These are phyloP conservation scores for Gorsachius magnificus DNA, from an alignment of 2,797 vertebrate species.

Conservation along the genomic window DNA sequence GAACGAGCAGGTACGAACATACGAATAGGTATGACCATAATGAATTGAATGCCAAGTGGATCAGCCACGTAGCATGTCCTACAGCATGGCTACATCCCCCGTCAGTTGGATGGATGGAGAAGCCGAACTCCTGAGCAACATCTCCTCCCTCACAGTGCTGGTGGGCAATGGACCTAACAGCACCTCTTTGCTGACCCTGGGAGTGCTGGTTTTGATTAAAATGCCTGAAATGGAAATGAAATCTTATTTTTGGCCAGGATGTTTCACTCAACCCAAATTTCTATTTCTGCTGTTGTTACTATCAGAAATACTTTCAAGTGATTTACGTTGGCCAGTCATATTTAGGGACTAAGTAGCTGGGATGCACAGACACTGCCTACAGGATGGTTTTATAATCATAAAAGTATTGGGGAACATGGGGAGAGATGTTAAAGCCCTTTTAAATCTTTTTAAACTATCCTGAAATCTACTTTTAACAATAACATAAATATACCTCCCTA, in stretches of 20 bases:
- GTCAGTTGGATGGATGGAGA: accelerated
- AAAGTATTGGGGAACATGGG: background rate
- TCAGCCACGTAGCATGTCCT: background rate
- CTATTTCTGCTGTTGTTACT: too few relatives aligned
- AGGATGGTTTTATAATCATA: background rate
- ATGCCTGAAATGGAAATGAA: too few relatives aligned
- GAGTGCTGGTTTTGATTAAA: too few relatives aligned
- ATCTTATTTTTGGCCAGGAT: too few relatives aligned
- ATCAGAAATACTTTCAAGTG: background rate
- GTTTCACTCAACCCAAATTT: too few relatives aligned
- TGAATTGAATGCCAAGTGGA: background rate
- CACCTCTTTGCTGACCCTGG: too few relatives aligned
- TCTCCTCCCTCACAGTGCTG: background rate
- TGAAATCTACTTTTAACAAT: background rate
- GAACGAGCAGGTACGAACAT: background rate
- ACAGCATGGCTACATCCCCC: accelerated
- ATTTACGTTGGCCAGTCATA: background rate
- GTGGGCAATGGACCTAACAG: background rate
- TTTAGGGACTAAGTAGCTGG: background rate
- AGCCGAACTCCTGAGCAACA: background rate
- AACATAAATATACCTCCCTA: background rate
- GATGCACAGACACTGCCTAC: background rate
- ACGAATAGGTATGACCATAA: background rate
- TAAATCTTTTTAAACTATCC: background rate
- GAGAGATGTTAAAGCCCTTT: background rate